Base-by-base conservation (phyloP, 1,140 invertebrate genomes). In the Bombus consobrinus region DNA sequence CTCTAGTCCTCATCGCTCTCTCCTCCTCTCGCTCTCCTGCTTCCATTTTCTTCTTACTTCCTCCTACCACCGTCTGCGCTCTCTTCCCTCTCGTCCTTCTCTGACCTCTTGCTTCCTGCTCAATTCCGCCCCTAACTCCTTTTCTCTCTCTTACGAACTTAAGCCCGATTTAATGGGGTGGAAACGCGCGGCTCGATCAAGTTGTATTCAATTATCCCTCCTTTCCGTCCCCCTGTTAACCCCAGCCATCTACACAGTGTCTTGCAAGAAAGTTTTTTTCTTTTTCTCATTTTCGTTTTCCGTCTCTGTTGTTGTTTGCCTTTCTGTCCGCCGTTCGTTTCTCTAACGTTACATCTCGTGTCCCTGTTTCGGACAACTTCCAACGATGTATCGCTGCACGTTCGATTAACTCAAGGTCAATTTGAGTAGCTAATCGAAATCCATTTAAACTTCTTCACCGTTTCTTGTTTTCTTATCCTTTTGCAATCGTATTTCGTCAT, bases 151-250 rank as follows among this genome's bases (percentile, higher is more conserved):
- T 87, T 90, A 90, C 88, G 91, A 95, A 94, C 94, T 95, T 94
- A 94, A 95, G 94, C 93, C 93, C 93, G 92, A 95, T 95, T 95
- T 95, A 95, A 95, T 95, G 95, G 94, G 93, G 93, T 95, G 94
- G 95, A 95, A 95, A 95, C 92, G 94, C 93, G 92, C 93, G 93
- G 93, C 93, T 93, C 94, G 95, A 95, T 95, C 94, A 95, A 95
- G 94, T 95, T 95, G 94, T 95, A 95, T 95, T 95, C 95, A 95
- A 95, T 95, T 95, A 95, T 95, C 94, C 94, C 94, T 93, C 89
- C 93, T 91, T 89, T 87, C 71, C 83, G 66, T 92, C 85, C 74
- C 75, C 57, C 83, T 59, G 22, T 87, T 82, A 76, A 62, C 83
- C 88, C 89, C 85, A 68, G 71, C 89, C 89, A 86, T 89, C 90